phyloP scores from a whole-genome alignment of 2,797 vertebrate species.

The Balearica regulorum region DNA sequence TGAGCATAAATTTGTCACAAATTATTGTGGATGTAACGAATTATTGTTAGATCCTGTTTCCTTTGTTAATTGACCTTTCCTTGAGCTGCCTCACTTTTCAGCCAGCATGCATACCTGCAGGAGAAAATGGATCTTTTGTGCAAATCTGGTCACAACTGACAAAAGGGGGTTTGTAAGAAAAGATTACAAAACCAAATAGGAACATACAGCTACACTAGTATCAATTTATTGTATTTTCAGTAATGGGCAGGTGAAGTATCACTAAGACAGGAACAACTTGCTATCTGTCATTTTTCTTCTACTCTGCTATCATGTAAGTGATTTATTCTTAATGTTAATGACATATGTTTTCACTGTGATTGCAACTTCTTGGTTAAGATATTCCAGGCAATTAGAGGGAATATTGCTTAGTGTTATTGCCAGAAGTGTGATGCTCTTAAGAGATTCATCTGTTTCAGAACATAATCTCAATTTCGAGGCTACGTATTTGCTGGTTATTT shows the following conservation, averaged over 20 bases:
- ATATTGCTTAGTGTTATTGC: constrained; percentile 7
- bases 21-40: background rate
- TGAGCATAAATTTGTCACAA: background rate
- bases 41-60: background rate
- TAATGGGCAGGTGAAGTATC: constrained; percentile 6
- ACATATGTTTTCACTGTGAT: constrained; percentile 48
- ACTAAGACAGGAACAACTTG: constrained; percentile 3
- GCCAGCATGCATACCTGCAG: background rate
- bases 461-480: background rate
- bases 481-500: background rate
- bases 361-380: constrained; percentile 27
- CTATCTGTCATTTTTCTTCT: constrained; percentile 39
- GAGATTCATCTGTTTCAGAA: constrained; percentile 1
- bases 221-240: constrained; percentile 22
- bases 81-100: background rate
- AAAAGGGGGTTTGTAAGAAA: background rate
- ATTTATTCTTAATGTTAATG: constrained; percentile 29
- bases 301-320: background rate
- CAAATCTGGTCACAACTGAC: background rate
- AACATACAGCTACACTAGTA: background rate
- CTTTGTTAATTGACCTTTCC: background rate
- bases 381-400: constrained; percentile 31
- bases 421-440: constrained; percentile 48
- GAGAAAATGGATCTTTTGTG: background rate
- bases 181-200: constrained; percentile 3